A percentile compares a stretch with the other conserved stretches of the same genome.
These are phyloP conservation scores for Odontothrips loti DNA, from an alignment of 2,888 invertebrate genomes.

Conservation along the genomic window DNA sequence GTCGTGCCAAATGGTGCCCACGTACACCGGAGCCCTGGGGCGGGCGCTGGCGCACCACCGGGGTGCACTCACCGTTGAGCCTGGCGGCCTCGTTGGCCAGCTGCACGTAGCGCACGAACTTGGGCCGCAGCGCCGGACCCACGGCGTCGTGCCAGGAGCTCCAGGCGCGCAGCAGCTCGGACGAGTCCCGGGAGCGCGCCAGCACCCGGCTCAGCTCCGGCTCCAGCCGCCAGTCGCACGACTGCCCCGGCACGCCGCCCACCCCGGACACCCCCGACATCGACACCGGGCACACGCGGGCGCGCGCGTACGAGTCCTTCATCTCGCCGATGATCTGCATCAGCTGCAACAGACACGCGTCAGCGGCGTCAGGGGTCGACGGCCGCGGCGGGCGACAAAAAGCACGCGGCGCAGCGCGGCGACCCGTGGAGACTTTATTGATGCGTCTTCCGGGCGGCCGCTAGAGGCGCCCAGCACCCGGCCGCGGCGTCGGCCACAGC, in stretches of 20 bases:
- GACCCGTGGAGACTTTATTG: neutral
- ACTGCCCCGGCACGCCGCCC: slow-evolving; percentile 41
- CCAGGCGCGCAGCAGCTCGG: slow-evolving; percentile 74
- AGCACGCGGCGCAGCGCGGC: neutral
- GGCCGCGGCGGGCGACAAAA: neutral
- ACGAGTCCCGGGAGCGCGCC: slow-evolving; percentile 67
- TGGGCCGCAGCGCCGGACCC: slow-evolving; percentile 68
- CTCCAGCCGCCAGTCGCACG: slow-evolving; percentile 59
- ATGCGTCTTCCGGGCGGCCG: too few relatives aligned
- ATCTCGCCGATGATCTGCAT: slow-evolving; percentile 69
- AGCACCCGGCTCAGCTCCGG: slow-evolving; percentile 62
- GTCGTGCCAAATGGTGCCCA: neutral
- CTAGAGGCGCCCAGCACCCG: too few relatives aligned
- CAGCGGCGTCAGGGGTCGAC: neutral
- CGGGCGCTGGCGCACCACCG: neutral
- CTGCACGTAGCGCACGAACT: slow-evolving; percentile 73
- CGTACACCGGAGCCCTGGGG: too few relatives aligned
- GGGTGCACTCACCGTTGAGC: slow-evolving; percentile 57
- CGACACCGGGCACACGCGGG: slow-evolving; percentile 65
- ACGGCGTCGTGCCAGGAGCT: slow-evolving; percentile 73
- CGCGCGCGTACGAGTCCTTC: slow-evolving; percentile 71
- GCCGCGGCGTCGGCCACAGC: too few relatives aligned
- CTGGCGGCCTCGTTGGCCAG: slow-evolving; percentile 74
- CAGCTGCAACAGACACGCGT: slow-evolving; percentile 51
- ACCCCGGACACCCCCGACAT: slow-evolving; percentile 42